These are phyloP conservation scores for Acanthosepion lycidas DNA, from an alignment of 2,888 invertebrate species.

Conservation along the genomic window DNA sequence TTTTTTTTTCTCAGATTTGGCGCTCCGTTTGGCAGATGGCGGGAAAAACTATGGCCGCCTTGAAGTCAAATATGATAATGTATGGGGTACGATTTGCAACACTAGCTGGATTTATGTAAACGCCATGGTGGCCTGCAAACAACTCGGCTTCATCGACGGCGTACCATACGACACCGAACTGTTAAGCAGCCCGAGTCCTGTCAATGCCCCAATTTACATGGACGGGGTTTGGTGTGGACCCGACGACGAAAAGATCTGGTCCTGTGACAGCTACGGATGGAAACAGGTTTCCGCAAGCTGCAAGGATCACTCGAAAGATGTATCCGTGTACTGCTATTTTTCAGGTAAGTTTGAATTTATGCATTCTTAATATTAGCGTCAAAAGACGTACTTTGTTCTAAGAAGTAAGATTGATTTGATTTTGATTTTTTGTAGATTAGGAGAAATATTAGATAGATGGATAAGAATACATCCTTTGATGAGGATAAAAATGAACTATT, in stretches of 20 bases:
- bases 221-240: slow-evolving; percentile 51
- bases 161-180: slow-evolving; percentile 55
- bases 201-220: slow-evolving; percentile 52
- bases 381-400: too few species aligned
- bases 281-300: slow-evolving; percentile 57
- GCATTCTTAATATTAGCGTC: too few species aligned
- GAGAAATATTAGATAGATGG: too few species aligned
- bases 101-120: slow-evolving; percentile 62
- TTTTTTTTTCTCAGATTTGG: slow-evolving; percentile 54
- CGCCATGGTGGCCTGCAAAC: slow-evolving; percentile 63
- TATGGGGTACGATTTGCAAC: slow-evolving; percentile 65
- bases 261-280: slow-evolving; percentile 60
- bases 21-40: slow-evolving; percentile 56
- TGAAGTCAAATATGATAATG: slow-evolving; percentile 60
- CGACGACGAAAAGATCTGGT: not conserved
- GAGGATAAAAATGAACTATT: too few species aligned
- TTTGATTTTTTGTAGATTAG: too few species aligned
- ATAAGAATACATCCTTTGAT: too few species aligned
- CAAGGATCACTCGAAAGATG: slow-evolving; percentile 57
- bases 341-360: slow-evolving; percentile 54
- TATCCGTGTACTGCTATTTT: slow-evolving; percentile 62
- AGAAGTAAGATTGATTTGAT: too few species aligned
- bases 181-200: not conserved
- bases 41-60: slow-evolving; percentile 62
- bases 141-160: slow-evolving; percentile 62